phyloP scores from a whole-genome alignment of 30 jellyfish, hydroid and myxozoan genomes.

The Euphysa ruthae region DNA sequence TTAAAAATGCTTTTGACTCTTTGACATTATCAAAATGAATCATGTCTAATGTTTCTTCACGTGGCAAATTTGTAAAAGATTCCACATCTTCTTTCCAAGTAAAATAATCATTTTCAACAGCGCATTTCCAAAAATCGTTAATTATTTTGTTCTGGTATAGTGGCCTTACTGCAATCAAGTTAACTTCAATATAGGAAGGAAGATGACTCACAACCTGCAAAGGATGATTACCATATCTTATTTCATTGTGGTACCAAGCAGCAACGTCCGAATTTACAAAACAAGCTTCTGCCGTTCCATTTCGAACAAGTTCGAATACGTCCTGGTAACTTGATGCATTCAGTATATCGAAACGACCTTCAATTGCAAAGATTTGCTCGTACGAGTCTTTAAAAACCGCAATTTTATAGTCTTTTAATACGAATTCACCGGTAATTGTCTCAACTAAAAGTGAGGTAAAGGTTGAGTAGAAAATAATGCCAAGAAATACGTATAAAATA shows the following conservation, averaged over 20 bases:
- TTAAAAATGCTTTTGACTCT: too few relatives aligned
- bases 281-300: constrained; percentile 20
- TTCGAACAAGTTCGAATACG: constrained; percentile 17
- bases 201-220: background rate
- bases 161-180: too few relatives aligned
- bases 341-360: background rate
- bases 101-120: too few relatives aligned
- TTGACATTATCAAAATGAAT: too few relatives aligned
- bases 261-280: constrained; percentile 21
- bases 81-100: too few relatives aligned
- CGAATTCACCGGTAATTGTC: constrained; percentile 9
- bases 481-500: constrained; percentile 10
- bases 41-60: too few relatives aligned
- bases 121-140: too few relatives aligned
- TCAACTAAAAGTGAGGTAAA: constrained; percentile 23
- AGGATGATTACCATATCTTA: constrained; percentile 1
- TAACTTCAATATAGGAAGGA: constrained; percentile 11
- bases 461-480: constrained; percentile 7
- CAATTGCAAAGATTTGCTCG: constrained; percentile 1
- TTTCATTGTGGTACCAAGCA: constrained; percentile 34
- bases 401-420: background rate
- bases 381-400: constrained; percentile 19
- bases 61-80: too few relatives aligned
- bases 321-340: constrained; percentile 7
- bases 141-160: too few relatives aligned